phyloP scores from a whole-genome alignment of 2,888 invertebrate species.

The Thelaira solivaga region DNA sequence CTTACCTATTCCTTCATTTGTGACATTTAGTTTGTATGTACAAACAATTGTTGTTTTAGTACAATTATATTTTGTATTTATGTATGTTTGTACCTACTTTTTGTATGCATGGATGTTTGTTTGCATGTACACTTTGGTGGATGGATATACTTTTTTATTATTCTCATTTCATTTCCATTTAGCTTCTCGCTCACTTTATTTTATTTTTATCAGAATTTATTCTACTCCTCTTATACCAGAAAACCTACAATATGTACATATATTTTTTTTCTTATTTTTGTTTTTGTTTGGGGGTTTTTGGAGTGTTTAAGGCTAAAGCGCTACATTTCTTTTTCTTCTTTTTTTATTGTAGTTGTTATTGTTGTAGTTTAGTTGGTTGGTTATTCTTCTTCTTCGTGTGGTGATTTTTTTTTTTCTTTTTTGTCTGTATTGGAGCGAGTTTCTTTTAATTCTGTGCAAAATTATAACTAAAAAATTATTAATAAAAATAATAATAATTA shows the following conservation, averaged over 20 bases:
- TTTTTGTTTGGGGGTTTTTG: background rate
- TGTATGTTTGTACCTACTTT: background rate
- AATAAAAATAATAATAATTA: background rate
- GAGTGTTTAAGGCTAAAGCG: constrained; percentile 28
- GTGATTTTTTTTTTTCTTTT: too few species aligned
- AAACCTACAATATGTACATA: background rate
- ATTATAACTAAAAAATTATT: constrained; percentile 5
- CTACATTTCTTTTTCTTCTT: background rate
- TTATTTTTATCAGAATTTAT: background rate
- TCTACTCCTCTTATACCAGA: background rate
- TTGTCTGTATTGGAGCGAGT: constrained; percentile 28
- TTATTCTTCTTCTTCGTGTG: constrained; percentile 11
- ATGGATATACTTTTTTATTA: constrained; percentile 42
- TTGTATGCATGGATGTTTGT: background rate
- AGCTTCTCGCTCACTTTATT: constrained; percentile 44
- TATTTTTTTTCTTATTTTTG: background rate
- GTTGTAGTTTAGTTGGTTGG: background rate
- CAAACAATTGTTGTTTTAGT: constrained; percentile 21
- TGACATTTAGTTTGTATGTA: constrained; percentile 30
- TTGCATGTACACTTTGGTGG: constrained; percentile 31
- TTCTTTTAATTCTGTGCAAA: background rate
- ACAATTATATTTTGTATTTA: constrained; percentile 8
- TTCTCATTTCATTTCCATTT: constrained; percentile 42
- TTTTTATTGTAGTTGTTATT: background rate
- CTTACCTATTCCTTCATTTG: constrained; percentile 43